A percentile compares a stretch with the other conserved stretches of the same genome.
Conservation (phyloP, 2,888 invertebrate species). For the Tenthredo distinguenda region DNA sequence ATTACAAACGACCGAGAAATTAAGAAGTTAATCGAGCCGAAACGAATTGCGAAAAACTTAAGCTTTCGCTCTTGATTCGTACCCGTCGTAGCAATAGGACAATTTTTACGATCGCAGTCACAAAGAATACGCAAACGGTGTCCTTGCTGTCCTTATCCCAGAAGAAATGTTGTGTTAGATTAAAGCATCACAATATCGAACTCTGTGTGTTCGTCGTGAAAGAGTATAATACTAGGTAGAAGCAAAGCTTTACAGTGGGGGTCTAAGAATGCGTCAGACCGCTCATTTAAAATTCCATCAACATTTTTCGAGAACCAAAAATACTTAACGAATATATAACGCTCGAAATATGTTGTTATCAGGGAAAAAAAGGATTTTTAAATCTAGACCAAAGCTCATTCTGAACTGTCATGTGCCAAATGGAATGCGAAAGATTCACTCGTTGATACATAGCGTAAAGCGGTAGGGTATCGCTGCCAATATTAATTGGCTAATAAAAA, state of each 20-base stretch:
- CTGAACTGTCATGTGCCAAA: neutral
- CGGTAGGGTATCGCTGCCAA: constrained; percentile 4
- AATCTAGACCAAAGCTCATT: constrained; percentile 52
- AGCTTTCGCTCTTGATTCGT: no score
- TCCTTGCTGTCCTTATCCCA: no score
- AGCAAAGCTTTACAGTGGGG: neutral
- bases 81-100: no score
- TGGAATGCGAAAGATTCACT: constrained; percentile 46
- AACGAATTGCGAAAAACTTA: neutral
- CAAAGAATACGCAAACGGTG: no score
- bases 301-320: constrained; percentile 62
- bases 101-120: no score
- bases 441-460: constrained; percentile 27
- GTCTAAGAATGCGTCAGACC: constrained; percentile 57
- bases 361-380: constrained; percentile 50
- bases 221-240: neutral
- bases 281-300: constrained; percentile 57
- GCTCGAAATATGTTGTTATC: constrained; percentile 65
- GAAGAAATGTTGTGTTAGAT: neutral
- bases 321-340: constrained; percentile 66
- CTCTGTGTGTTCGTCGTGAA: constrained; percentile 27
- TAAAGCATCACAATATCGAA: constrained; percentile 14
- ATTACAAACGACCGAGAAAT: neutral
- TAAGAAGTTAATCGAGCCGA: neutral
- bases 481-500: constrained; percentile 48